Percentiles rank a stretch among this genome's conserved stretches.
These are phyloP conservation scores for Andrena trimmerana DNA, from an alignment of 2,888 invertebrate species.

Conservation along the genomic window DNA sequence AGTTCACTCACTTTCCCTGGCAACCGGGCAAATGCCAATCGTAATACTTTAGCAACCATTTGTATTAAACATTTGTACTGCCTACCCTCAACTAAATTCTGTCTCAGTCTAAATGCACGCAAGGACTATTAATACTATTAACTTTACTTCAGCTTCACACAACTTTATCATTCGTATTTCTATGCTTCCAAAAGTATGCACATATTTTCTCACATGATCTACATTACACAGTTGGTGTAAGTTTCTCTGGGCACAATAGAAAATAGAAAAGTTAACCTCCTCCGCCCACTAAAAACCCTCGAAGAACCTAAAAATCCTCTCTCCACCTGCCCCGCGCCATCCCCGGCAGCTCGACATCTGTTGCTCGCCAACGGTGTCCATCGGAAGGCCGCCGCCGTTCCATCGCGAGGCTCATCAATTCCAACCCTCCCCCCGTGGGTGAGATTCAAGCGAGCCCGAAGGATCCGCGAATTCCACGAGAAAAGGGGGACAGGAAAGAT, in stretches of 20 bases:
- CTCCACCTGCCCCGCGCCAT: neutral
- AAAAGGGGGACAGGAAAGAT: slow-evolving; percentile 39
- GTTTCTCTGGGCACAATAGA: no score
- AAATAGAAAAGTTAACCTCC: neutral
- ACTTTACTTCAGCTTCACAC: no score
- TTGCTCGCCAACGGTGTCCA: slow-evolving; percentile 38
- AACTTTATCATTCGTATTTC: no score
- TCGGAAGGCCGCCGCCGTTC: neutral
- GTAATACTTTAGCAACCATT: slow-evolving; percentile 37
- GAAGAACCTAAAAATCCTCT: neutral
- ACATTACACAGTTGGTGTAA: no score
- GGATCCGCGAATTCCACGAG: neutral
- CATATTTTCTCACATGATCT: no score
- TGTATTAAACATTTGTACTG: neutral
- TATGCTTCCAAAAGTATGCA: no score
- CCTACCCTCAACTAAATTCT: no score
- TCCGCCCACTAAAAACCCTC: neutral
- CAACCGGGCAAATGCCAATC: slow-evolving; percentile 65
- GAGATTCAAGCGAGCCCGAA: slow-evolving; percentile 18
- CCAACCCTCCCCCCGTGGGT: neutral
- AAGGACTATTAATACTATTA: no score
- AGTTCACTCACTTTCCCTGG: slow-evolving; percentile 76
- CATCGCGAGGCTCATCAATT: slow-evolving; percentile 24
- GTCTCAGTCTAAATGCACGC: no score
- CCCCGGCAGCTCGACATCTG: slow-evolving; percentile 38